Base-by-base conservation (phyloP, 2,888 invertebrate genomes). In the Junonia oenone region DNA sequence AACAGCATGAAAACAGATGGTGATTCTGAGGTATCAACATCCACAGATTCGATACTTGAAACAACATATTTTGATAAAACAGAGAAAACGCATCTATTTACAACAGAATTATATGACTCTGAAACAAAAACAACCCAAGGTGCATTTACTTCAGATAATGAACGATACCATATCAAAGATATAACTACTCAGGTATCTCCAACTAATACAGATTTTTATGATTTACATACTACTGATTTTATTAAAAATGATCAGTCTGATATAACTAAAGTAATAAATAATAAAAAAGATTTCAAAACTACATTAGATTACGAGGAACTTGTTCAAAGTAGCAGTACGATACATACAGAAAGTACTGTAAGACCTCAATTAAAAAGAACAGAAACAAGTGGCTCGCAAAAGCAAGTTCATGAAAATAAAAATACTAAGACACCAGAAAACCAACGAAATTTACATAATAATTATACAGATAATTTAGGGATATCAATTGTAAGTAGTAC, bases 401-500 rank as follows among this genome's bases (percentile, higher is more conserved):
- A 75, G 56, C 66, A 69, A 47, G 64, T 70, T 1, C 66, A 63
- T 54, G 86, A 88, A 65, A 88, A 76, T 63, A 86, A 83, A 75
- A 83, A 82, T 61, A 81, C 82, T 5, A 89, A 88, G 68, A 81
- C 80, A 2, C 78, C 83, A n/a, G 87, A 87, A 67, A 88, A 87
- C 68, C 85, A 86, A 74, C 71, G 88, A 56, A 77, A 88, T 63
- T 66, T 89, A 52, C 84, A 79, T 58, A 82, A 76, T 53, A 84
- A 85, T 53, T 83, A 75, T 59, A 85, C 86, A 11, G 61, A 46
- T 33, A 40, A 47, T 31, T 17, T 47, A 17, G 33, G 37, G 26
- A 46, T 13, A 51, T 52, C 46, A 38, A 17, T 43, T 49, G 46
- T 2, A 50, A 56, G n/a, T 45, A 58, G 27, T 15, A 17, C 15